These are phyloP conservation scores for Heliconius hortense DNA, from an alignment of 2,888 invertebrate genomes.

Conservation along the genomic window DNA sequence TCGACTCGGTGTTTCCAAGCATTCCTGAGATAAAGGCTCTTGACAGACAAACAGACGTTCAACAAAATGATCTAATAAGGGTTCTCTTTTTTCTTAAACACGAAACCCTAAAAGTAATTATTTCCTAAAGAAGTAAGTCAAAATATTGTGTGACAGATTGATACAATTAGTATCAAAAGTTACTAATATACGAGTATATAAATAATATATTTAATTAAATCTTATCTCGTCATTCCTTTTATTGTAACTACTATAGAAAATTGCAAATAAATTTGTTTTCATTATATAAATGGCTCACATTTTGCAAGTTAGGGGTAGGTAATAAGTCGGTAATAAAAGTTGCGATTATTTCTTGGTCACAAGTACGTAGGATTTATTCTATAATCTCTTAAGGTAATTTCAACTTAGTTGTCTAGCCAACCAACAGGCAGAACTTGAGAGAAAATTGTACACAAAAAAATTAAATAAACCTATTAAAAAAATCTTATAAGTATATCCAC, in stretches of 20 bases:
- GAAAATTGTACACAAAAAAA: not conserved
- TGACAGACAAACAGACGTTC: no score
- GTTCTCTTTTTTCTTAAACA: no score
- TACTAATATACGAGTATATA: no score
- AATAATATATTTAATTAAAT: no score
- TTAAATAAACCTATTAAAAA: not conserved
- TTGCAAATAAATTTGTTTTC: constrained; percentile 30
- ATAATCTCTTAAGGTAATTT: not conserved
- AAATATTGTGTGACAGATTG: no score
- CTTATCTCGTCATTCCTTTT: not conserved
- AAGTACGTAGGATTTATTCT: constrained; percentile 29
- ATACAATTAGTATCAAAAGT: no score
- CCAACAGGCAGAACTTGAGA: not conserved
- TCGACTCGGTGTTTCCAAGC: no score
- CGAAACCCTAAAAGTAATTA: no score
- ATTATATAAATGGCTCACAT: constrained; percentile 56
- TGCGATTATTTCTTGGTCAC: constrained; percentile 36
- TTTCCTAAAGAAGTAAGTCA: no score
- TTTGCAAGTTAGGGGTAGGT: constrained; percentile 50
- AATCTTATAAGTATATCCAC: not conserved
- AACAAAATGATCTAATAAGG: no score
- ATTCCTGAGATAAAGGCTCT: no score
- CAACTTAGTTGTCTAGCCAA: not conserved
- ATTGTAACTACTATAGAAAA: no score
- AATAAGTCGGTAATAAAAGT: constrained; percentile 53